Evolutionary conservation across 1,140 invertebrate species (phyloP), one percentile per base, ranked within the genome.

Genomic region (Phthorimaea operculella): DNA sequence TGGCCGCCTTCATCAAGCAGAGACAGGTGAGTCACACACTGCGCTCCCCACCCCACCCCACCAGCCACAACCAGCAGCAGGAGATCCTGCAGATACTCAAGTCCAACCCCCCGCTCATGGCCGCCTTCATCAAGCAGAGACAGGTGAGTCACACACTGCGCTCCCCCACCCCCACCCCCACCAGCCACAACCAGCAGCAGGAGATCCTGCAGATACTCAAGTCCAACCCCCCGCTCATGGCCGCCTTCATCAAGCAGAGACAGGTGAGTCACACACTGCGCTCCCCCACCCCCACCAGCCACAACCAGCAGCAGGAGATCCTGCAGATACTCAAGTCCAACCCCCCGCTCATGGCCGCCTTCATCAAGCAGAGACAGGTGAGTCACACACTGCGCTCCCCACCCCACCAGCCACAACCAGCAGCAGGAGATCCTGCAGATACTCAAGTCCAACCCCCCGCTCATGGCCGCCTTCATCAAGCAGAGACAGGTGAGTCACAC

Each of bases 401-500:
- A n/a, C n/a, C n/a, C n/a, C n/a, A n/a, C n/a, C n/a, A n/a, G n/a
- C n/a, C n/a, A n/a, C n/a, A n/a, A n/a, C n/a, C n/a, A n/a, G n/a
- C n/a, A n/a, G n/a, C n/a, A n/a, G n/a, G n/a, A n/a, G n/a, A n/a
- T n/a, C n/a, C n/a, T n/a, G n/a, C n/a, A n/a, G n/a, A n/a, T n/a
- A n/a, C n/a, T n/a, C n/a, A n/a, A n/a, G n/a, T n/a, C 92, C 48
- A 97, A 98, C 88, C 97, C 97, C 47, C 95, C 95, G 58, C 87
- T 99, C 10, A 98, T 98, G 96, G 96, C 97, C 54, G 95, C 96
- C 50, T 97, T 98, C 74, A 96, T 99, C 53, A 97, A 97, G 81
- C 95, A 97, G 84, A 88, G 94, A 76, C 92, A 94, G 86, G 90
- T 91, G 49, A 62, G 67, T 68, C 6, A n/a, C n/a, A n/a, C n/a